Base-by-base conservation (phyloP, 2,113 vertebrate species). In the Ochotona princeps region DNA sequence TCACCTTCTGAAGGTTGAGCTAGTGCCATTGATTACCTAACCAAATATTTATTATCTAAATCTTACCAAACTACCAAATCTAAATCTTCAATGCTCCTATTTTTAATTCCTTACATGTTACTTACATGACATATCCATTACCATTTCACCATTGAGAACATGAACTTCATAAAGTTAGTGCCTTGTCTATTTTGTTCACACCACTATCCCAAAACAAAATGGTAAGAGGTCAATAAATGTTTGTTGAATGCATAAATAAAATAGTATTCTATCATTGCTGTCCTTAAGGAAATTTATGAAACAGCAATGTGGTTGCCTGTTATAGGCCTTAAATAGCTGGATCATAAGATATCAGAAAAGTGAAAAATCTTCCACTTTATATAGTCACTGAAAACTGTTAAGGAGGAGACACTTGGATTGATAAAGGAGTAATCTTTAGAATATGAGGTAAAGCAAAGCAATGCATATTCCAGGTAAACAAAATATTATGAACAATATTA, bases 361-460 rank as follows among this genome's bases (percentile, higher is more conserved):
- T n/a, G 28, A 70, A 51, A 9, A 49, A 12, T 60, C 12, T 79
- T 88, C 28, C 14, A 61, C 32, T 85, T 83, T 21, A 69, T 78
- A 70, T 61, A n/a, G 60, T 66, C 15, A 49, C 4, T 91, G 38
- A 12, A 93, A 20, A 47, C n/a, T 63, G 9, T 21, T 12, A 73
- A 74, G 80, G 60, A 87, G 30, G 51, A 69, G 18, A 83, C 47
- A n/a, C 72, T 89, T 91, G 60, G 63, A 89, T 12, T 82, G 38
- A 72, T 80, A 72, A 79, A 44, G 93, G 61, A 57, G 14, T 80
- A 61, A 89, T 93, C 32, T 85, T 81, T 93, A 57, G 21, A 73
- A 47, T 82, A 57, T 80, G 72, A 11, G 7, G 20, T 38, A 54
- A 84, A 78, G 21, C 7, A 83, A 63, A 49, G 32, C 26, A 49